Percentiles rank a stretch among this genome's conserved stretches.
Conservation (phyloP, 2,113 vertebrate species). For the Apteryx owenii region DNA sequence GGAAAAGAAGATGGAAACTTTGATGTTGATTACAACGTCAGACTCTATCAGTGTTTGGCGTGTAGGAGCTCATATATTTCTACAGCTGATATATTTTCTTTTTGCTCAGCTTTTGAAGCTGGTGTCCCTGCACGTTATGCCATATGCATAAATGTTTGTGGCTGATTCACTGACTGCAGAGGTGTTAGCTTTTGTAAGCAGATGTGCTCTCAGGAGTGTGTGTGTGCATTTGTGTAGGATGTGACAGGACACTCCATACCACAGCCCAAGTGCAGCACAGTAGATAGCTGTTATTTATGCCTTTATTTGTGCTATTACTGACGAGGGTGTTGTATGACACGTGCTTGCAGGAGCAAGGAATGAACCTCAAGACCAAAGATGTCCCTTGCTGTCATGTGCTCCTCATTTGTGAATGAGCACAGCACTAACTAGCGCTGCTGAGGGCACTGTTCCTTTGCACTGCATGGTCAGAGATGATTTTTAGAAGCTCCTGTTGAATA, state of each 20-base stretch:
- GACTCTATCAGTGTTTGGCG: fast-evolving
- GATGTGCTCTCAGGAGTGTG: background rate
- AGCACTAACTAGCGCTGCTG: background rate
- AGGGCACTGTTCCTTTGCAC: background rate
- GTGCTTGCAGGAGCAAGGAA: background rate
- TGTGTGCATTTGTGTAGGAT: background rate
- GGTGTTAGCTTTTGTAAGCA: background rate
- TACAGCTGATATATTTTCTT: background rate
- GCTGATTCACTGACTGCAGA: background rate
- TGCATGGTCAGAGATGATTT: background rate
- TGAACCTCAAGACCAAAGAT: fast-evolving
- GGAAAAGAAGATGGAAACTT: background rate
- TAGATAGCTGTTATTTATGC: fast-evolving
- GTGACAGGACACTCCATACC: background rate
- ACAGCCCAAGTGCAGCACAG: background rate
- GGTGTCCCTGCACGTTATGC: fast-evolving
- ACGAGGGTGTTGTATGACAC: fast-evolving
- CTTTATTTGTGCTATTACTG: fast-evolving
- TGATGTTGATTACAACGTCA: fast-evolving
- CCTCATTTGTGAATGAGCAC: background rate
- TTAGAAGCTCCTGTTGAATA: background rate
- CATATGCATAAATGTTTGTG: background rate
- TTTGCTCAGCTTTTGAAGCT: background rate
- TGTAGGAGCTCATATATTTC: background rate
- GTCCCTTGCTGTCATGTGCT: background rate